phyloP scores from a whole-genome alignment of 2,888 invertebrate genomes.

The Crossocerus cetratus region DNA sequence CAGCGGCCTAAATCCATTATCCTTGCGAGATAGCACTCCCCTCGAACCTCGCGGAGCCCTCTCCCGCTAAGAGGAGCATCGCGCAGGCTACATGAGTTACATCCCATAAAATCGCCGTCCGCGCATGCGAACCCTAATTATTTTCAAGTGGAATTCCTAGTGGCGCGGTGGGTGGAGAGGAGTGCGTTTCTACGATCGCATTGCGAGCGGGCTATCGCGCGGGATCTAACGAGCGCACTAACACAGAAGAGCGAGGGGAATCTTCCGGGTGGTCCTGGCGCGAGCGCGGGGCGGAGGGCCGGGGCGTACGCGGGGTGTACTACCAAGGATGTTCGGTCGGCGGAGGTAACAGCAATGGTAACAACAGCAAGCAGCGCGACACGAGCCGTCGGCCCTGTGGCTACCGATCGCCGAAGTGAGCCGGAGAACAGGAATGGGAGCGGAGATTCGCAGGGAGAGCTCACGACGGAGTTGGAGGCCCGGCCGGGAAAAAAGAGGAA shows the following conservation, averaged over 20 bases:
- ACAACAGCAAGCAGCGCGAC: constrained; percentile 45
- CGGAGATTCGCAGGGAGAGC: constrained; percentile 24
- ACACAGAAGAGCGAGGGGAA: constrained; percentile 8
- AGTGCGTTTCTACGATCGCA: constrained; percentile 13
- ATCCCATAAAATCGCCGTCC: too few species aligned
- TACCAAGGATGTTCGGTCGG: constrained; percentile 11
- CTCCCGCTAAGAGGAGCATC: neutral
- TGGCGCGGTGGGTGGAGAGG: neutral
- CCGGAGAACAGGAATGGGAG: constrained; percentile 9
- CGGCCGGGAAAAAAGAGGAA: constrained; percentile 21
- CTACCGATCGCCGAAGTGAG: constrained; percentile 38
- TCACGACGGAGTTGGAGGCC: constrained; percentile 39
- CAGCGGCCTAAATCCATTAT: constrained; percentile 15
- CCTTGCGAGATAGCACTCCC: neutral
- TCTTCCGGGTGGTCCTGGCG: constrained; percentile 46
- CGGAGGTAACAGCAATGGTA: constrained; percentile 44
- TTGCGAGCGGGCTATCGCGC: constrained; percentile 16
- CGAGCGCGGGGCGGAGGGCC: constrained; percentile 26
- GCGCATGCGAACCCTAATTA: neutral
- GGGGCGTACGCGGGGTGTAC: constrained; percentile 28
- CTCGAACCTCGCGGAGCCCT: neutral
- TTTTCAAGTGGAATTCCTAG: neutral
- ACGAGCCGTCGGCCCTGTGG: constrained; percentile 20
- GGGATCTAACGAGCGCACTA: constrained; percentile 43
- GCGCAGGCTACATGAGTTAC: too few species aligned